phyloP scores from a whole-genome alignment of 1,140 invertebrate species.

The Saxidomus purpurata region DNA sequence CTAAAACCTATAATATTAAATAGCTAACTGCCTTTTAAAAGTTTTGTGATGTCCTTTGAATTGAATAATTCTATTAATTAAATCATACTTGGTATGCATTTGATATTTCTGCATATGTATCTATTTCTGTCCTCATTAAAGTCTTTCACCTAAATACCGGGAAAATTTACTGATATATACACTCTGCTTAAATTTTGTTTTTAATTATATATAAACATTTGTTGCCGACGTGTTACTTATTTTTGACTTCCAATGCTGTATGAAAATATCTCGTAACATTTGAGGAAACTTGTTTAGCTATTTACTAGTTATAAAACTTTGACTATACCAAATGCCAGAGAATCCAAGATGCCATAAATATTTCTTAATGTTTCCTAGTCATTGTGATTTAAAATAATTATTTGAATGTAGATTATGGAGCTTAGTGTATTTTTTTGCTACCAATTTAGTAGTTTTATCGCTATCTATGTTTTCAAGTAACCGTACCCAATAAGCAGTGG shows the following conservation, averaged over 20 bases:
- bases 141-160: not conserved
- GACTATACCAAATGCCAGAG: not conserved
- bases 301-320: slow-evolving; percentile 1
- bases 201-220: slow-evolving; percentile 41
- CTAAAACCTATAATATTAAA: too few species aligned
- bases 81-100: too few species aligned
- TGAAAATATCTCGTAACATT: slow-evolving; percentile 26
- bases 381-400: not conserved
- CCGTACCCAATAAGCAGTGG: slow-evolving; percentile 38
- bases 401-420: not conserved
- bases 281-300: not conserved
- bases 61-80: too few species aligned
- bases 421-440: not conserved
- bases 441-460: not conserved
- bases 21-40: too few species aligned
- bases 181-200: not conserved
- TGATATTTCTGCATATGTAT: not conserved
- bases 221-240: slow-evolving; percentile 7
- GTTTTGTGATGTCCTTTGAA: too few species aligned
- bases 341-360: not conserved
- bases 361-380: slow-evolving; percentile 23
- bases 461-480: not conserved
- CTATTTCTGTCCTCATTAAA: not conserved
- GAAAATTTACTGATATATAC: not conserved
- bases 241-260: slow-evolving; percentile 29